Base-by-base conservation (phyloP, 2,113 vertebrate species). In the Cochlearius cochlearius region DNA sequence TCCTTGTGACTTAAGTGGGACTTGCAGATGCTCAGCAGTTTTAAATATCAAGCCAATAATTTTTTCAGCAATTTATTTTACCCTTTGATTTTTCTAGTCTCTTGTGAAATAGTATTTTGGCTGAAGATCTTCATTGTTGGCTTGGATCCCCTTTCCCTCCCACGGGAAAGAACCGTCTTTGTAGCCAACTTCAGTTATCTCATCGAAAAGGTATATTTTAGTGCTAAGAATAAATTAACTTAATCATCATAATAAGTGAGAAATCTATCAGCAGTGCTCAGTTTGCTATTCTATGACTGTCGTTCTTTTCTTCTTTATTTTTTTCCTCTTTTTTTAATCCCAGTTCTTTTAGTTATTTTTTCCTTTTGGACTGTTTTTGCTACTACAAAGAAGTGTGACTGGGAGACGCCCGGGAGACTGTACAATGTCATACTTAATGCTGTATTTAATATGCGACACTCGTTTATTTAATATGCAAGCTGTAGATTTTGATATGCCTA, bases 1-100 rank as follows among this genome's bases (percentile, higher is more conserved):
- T 89, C 66, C 36, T 6, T 68, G 17, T 81, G 68, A 55, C 90
- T 78, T 74, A 77, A 69, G 41, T 8, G 49, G 58, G 71, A 77
- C 55, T 93, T 86, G 52, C 36, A 85, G 36, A 50, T 7, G 18
- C 63, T 94, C 89, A 95, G 84, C 87, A 92, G 15, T 91, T 95
- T 91, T 83, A 95, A 96, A 95, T 91, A 97, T 34, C 47, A 91
- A 84, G 23, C 26, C 38, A 94, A 58, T 85, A 86, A 9, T 53
- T 92, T 91, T 94, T 89, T 34, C 36, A 68, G 56, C n/a, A 47
- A 85, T 94, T 75, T 89, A 79, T 96, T 82, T 93, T 76, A 52
- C 10, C 10, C 50, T 90, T 74, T 0, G 1, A 63, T 56, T 90
- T 92, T 82, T 74, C 52, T 72, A 41, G 69, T 82, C 59, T 82